phyloP scores from a whole-genome alignment of 2,113 vertebrate species.

The Panthera uncia region DNA sequence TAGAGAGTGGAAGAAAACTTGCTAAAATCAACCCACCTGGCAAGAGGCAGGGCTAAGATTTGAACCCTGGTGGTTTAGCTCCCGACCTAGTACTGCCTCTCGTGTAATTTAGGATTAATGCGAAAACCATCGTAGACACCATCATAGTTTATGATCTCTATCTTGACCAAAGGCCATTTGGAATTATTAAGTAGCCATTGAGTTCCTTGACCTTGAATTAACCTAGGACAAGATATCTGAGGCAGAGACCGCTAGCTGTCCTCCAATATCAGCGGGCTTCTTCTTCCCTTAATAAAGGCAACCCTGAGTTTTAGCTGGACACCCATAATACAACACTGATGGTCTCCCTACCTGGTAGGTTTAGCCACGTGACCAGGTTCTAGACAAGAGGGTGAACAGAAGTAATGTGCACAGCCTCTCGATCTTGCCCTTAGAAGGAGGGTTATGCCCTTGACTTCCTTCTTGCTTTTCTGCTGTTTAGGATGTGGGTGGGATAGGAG shows the following conservation, averaged over 20 bases:
- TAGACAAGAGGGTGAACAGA: not conserved
- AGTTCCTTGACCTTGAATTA: slow-evolving; percentile 42
- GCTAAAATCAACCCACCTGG: not conserved
- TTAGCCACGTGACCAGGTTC: not conserved
- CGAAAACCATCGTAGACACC: not conserved
- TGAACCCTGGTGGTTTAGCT: not conserved
- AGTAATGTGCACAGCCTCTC: not conserved
- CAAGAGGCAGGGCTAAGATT: not conserved
- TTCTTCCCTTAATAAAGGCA: slow-evolving; percentile 12
- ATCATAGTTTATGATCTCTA: not conserved
- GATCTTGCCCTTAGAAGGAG: not conserved
- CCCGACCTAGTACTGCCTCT: not conserved
- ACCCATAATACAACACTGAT: not conserved
- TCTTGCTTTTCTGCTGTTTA: not conserved
- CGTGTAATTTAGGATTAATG: not conserved
- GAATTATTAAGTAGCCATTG: slow-evolving; percentile 9
- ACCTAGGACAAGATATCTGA: not conserved
- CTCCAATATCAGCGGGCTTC: not conserved
- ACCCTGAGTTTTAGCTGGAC: not conserved
- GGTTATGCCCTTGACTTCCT: not conserved
- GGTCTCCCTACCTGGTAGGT: not conserved
- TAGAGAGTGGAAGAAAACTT: not conserved
- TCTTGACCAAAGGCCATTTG: not conserved
- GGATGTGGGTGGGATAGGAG: not conserved
- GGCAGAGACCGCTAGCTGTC: not conserved